Base-by-base conservation (phyloP, 2,888 invertebrate genomes). In the Cantharis flavilabris region DNA sequence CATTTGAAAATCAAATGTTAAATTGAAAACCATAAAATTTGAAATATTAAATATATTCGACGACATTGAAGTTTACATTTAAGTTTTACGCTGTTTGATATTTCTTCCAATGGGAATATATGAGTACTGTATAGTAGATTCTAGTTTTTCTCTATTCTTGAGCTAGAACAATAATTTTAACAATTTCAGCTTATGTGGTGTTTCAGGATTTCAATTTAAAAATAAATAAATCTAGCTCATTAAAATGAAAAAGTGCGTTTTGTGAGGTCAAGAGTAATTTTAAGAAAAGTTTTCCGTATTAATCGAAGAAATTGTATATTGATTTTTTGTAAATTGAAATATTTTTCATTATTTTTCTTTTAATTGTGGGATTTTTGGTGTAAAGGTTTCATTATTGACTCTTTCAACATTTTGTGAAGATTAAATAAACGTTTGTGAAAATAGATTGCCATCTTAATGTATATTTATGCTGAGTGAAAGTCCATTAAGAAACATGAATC, bases 401-500 rank as follows among this genome's bases (percentile, higher is more conserved):
- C 23, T 67, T 67, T 67, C 26, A 67, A 67, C 65, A 23, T 67
- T 26, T 67, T 67, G 65, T n/a, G 65, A 26, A 67, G 18, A 23
- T 23, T 67, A 16, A 20, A 64, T 64, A 64, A 67, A 67, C 65
- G 65, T 26, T 26, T 67, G 65, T 67, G 65, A 67, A 26, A 67
- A 67, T 67, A 67, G 65, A 67, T 67, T 67, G 65, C 26, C 65
- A 67, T 67, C 65, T 67, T 67, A 67, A 67, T 67, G 65, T 67
- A 67, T 67, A 67, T 67, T 67, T 67, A 67, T 67, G 65, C 65
- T 67, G 65, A 67, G 65, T 67, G 65, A 67, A 67, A 67, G 65
- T 67, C 65, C 65, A 67, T 67, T 67, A 67, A 67, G 65, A 67
- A 67, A 67, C 65, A 67, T 23, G 65, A 67, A 67, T 67, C 65